Conservation (phyloP, 2,797 vertebrate genomes). For the Benthosema pterotum region DNA sequence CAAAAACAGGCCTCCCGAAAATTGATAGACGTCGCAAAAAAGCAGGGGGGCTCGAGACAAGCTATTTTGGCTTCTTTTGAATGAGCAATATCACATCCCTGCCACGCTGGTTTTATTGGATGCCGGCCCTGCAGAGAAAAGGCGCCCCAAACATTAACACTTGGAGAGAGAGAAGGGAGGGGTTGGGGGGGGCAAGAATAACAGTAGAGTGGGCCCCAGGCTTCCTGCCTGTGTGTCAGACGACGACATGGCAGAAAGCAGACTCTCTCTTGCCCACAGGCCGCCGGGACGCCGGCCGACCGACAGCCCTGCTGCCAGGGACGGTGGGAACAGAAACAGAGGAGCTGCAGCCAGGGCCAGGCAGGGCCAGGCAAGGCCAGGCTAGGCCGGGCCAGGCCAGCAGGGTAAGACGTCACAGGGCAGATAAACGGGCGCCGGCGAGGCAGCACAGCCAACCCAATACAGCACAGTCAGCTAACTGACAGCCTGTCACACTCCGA, state of each 20-base stretch:
- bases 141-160: conserved; percentile 41
- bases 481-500: conserved; percentile 35
- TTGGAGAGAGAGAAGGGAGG: too few species aligned
- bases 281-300: conserved; percentile 43
- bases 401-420: conserved; percentile 23
- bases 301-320: conserved; percentile 27
- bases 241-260: conserved; percentile 33
- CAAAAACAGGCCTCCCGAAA: conserved; percentile 30
- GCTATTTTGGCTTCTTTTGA: conserved; percentile 35
- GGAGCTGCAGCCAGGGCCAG: conserved; percentile 14
- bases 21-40: conserved; percentile 2
- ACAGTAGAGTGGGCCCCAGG: conserved; percentile 53
- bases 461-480: conserved; percentile 42
- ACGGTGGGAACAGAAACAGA: conserved; percentile 49
- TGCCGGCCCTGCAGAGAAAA: conserved; percentile 33
- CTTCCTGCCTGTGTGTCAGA: conserved; percentile 46
- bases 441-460: conserved; percentile 56
- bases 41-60: conserved; percentile 1
- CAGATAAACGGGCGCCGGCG: conserved; percentile 50
- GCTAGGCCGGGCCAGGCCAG: conserved; percentile 22
- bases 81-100: conserved; percentile 44
- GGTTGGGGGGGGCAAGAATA: conserved; percentile 29
- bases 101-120: conserved; percentile 38
- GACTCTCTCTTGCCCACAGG: conserved; percentile 32
- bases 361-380: too few species aligned